Conservation (phyloP, 1,140 invertebrate species). For the Geopemphigus sp. region DNA sequence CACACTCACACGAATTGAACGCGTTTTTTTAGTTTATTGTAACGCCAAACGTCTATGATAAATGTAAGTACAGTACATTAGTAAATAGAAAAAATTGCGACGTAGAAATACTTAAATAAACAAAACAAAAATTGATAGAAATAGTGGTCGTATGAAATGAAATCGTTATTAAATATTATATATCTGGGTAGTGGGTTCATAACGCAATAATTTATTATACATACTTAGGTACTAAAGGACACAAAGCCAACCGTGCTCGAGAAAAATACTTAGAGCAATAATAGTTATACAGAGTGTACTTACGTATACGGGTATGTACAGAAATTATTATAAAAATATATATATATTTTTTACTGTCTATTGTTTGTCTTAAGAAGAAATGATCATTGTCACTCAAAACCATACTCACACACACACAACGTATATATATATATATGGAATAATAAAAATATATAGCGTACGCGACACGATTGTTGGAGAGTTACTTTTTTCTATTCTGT, state of each 20-base stretch:
- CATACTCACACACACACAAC: neutral
- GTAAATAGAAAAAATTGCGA: neutral
- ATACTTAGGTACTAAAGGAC: neutral
- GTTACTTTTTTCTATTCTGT: neutral
- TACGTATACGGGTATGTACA: neutral
- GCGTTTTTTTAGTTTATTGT: neutral
- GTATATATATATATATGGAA: neutral
- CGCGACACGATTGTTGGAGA: no score
- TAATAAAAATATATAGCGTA: no score
- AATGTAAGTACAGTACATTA: neutral
- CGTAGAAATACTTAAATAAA: neutral
- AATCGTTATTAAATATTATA: neutral
- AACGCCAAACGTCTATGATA: neutral
- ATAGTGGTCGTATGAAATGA: neutral
- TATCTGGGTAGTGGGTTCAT: neutral
- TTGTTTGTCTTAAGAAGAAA: constrained; percentile 17
- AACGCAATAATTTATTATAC: neutral
- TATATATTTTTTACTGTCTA: constrained; percentile 3
- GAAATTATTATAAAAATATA: neutral
- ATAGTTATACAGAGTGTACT: neutral
- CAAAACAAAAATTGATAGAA: neutral
- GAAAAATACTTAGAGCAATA: constrained; percentile 7
- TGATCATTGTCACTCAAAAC: neutral
- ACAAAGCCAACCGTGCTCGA: neutral
- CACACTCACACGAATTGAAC: no score